Evolutionary conservation across 2,888 invertebrate species (phyloP).

Genomic region (Orthonevra nobilis): DNA sequence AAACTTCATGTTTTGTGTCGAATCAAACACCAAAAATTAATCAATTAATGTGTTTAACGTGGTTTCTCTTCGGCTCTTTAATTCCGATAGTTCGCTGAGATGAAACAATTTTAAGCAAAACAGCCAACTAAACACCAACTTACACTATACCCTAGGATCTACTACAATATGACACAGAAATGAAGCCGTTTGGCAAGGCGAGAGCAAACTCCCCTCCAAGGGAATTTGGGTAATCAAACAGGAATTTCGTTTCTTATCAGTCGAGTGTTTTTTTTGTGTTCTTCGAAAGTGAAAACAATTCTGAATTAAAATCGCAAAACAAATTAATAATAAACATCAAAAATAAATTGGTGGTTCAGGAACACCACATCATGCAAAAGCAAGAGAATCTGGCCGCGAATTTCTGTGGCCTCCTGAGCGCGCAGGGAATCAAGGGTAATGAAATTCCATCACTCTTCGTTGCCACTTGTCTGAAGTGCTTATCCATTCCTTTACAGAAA

Average conservation of each 20-base stretch:
- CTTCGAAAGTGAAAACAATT: no score
- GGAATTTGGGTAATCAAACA: conserved; percentile 27
- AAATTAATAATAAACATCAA: background rate
- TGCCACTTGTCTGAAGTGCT: background rate
- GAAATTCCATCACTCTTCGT: conserved; percentile 21
- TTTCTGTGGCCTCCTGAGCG: conserved; percentile 78
- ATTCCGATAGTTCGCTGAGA: no score
- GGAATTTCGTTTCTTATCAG: conserved; percentile 29
- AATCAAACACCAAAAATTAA: no score
- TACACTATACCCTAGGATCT: conserved; percentile 10
- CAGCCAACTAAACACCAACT: no score
- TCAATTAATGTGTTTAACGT: background rate
- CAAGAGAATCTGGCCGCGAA: conserved; percentile 80
- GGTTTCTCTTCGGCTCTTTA: background rate
- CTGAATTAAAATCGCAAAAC: no score
- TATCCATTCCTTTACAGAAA: conserved; percentile 80
- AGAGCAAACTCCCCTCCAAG: no score
- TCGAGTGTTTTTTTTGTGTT: conserved; percentile 19
- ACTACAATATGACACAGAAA: background rate
- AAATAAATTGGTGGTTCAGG: background rate
- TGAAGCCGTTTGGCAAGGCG: conserved; percentile 5
- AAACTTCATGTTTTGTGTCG: background rate
- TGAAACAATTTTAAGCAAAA: no score
- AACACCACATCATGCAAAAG: conserved; percentile 74
- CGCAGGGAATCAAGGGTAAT: conserved; percentile 77